phyloP scores from a whole-genome alignment of 2,888 invertebrate species.

The Calephelis perditalis region DNA sequence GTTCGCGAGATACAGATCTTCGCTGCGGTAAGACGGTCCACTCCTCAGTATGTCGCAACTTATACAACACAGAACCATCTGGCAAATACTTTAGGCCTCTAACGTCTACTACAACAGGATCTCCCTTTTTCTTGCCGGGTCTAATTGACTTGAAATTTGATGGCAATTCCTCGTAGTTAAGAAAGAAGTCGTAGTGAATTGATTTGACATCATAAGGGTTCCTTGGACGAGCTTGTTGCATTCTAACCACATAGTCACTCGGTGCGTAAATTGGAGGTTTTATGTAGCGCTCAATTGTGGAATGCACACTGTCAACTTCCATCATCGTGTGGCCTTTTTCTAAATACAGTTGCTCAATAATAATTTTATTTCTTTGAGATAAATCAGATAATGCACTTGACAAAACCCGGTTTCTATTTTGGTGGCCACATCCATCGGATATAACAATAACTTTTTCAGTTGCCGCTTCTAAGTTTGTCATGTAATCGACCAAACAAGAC shows the following conservation, averaged over 20 bases:
- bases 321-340: slow-evolving; percentile 26
- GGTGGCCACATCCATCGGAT: too few relatives aligned
- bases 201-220: slow-evolving; percentile 23
- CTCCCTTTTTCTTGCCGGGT: slow-evolving; percentile 26
- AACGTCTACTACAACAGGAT: slow-evolving; percentile 27
- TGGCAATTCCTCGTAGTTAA: slow-evolving; percentile 23
- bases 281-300: slow-evolving; percentile 16
- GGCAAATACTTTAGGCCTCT: slow-evolving; percentile 22
- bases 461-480: not conserved
- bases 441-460: not conserved
- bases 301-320: slow-evolving; percentile 13
- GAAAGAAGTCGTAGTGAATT: slow-evolving; percentile 25
- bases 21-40: slow-evolving; percentile 12
- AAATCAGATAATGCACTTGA: not conserved
- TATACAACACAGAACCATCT: slow-evolving; percentile 23
- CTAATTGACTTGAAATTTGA: slow-evolving; percentile 25
- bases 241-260: slow-evolving; percentile 17
- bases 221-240: slow-evolving; percentile 23
- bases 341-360: slow-evolving; percentile 5
- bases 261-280: slow-evolving; percentile 19
- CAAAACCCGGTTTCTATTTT: too few relatives aligned
- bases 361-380: slow-evolving; percentile 5
- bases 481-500: not conserved
- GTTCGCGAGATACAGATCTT: slow-evolving; percentile 15
- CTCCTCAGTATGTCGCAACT: slow-evolving; percentile 13